Conservation (phyloP, 1,140 invertebrate species). For the Phocides pigmalion region DNA sequence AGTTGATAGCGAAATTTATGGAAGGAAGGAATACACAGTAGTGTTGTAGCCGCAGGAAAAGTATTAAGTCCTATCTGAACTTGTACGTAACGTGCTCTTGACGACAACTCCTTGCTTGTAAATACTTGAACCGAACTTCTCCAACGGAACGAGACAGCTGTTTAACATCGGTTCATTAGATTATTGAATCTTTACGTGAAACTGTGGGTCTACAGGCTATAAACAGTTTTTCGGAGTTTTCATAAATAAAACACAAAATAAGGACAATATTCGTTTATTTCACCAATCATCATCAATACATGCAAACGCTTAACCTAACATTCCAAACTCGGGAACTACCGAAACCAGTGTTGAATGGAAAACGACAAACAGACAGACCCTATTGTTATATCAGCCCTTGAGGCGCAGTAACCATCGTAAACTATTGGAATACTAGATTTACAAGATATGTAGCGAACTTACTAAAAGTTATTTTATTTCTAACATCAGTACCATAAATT, state of each 20-base stretch:
- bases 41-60: too few relatives aligned
- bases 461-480: conserved; percentile 12
- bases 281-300: conserved; percentile 62
- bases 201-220: too few relatives aligned
- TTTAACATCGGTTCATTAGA: too few relatives aligned
- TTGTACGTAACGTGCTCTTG: too few relatives aligned
- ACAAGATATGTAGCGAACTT: conserved; percentile 36
- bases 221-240: too few relatives aligned
- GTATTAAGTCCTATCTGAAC: too few relatives aligned
- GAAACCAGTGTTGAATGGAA: conserved; percentile 14
- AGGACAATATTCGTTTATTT: conserved; percentile 68
- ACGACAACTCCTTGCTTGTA: too few relatives aligned
- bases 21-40: too few relatives aligned
- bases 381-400: conserved; percentile 2
- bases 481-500: conserved; percentile 22
- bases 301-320: conserved; percentile 49
- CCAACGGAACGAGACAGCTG: too few relatives aligned
- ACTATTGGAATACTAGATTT: conserved; percentile 36
- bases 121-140: too few relatives aligned
- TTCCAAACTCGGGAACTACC: conserved; percentile 34
- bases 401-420: conserved; percentile 14
- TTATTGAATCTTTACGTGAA: too few relatives aligned
- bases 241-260: conserved; percentile 47
- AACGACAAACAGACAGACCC: conserved; percentile 9
- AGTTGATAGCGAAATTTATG: conserved; percentile 46